Evolutionary conservation across 2,888 invertebrate genomes (phyloP), one percentile per base, ranked within the genome.

Genomic region (Tenthredo distinguenda): DNA sequence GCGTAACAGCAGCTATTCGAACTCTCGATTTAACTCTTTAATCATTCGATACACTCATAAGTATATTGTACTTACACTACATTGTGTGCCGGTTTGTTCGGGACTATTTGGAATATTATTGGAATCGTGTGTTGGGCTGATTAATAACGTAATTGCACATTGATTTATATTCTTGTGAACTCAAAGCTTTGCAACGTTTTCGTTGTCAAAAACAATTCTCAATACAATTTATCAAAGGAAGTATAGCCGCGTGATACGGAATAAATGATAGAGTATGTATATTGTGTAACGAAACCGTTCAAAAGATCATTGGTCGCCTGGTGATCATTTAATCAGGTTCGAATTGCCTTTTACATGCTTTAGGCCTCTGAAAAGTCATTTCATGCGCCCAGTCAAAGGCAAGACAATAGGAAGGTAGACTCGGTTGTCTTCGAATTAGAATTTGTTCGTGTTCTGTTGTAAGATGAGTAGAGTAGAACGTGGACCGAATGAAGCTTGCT

Each of bases 361-460:
- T n/a, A 34, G 77, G 77, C 18, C 31, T 55, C 4, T 77, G 50
- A 77, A 55, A 77, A 34, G 55, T 77, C 31, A 77, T 77, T 31
- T 18, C 31, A 34, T 18, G 77, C 9, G n/a, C n/a, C 34, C 34
- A 77, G 77, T 76, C 77, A 50, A 77, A 50, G 77, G 55, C 77
- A 34, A 50, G 55, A 77, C 77, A 77, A 77, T 55, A 12, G 77
- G 10, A 77, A 77, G 15, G 55, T 31, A 50, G 55, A 77, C 55
- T 55, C 50, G 31, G 34, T 31, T 77, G 77, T 55, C 55, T 55
- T 34, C n/a, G 18, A 34, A 55, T 77, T 55, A 77, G 9, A 50
- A 55, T 77, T 77, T 34, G n/a, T 77, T 55, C 31, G 77, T 15
- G 55, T 55, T 55, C 50, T 77, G 55, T 40, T 55, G 34, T 77